Evolutionary conservation across 35 echinoderm and acorn worm genomes (phyloP).

Genomic region (Anneissia japonica): DNA sequence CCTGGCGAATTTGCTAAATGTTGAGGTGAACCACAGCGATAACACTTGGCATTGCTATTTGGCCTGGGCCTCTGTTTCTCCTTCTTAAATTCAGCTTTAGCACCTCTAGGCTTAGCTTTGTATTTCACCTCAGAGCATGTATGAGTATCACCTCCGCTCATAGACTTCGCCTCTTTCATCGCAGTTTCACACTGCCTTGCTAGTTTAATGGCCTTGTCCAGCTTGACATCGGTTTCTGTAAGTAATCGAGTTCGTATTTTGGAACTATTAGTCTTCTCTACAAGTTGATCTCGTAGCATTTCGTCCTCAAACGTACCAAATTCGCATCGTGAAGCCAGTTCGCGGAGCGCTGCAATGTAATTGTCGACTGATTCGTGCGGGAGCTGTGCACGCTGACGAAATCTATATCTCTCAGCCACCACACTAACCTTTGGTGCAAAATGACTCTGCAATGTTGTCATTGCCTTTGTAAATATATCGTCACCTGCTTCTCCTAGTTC

Average conservation of each 20-base stretch:
- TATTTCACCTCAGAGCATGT: neutral
- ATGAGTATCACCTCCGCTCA: neutral
- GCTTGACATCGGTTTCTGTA: neutral
- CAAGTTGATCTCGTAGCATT: neutral
- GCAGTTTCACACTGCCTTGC: neutral
- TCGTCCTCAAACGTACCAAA: neutral
- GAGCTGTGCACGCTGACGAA: neutral
- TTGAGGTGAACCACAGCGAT: constrained; percentile 12
- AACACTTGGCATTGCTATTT: neutral
- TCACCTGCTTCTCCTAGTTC: neutral
- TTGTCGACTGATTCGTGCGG: neutral
- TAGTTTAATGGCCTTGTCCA: constrained; percentile 7
- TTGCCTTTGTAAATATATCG: neutral
- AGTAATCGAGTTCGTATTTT: constrained; percentile 1
- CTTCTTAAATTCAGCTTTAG: too few relatives aligned
- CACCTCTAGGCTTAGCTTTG: neutral
- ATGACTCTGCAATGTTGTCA: neutral
- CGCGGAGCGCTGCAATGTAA: neutral
- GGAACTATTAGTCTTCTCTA: constrained; percentile 12
- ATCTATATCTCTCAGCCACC: constrained; percentile 11
- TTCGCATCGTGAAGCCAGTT: neutral
- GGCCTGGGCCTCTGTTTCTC: too few relatives aligned
- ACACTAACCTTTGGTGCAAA: neutral
- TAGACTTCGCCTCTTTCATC: neutral
- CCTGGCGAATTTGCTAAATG: constrained; percentile 24